Percentiles rank a stretch among this genome's conserved stretches.
These are phyloP conservation scores for Drosophila infuscata DNA, from an alignment of 2,888 invertebrate genomes.

Conservation along the genomic window DNA sequence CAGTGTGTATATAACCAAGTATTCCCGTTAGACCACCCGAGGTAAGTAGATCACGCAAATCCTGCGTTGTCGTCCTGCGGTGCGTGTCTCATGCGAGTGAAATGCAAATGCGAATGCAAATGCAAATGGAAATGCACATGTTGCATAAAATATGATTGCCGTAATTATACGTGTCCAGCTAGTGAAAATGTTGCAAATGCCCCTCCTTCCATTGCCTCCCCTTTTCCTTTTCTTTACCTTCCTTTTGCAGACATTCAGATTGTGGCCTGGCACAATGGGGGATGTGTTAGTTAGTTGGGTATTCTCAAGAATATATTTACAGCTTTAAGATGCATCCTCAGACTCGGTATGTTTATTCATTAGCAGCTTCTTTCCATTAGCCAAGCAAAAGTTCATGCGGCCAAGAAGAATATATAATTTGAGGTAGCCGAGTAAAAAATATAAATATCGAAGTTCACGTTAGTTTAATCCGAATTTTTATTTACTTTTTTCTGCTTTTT, in stretches of 20 bases:
- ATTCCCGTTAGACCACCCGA: background rate
- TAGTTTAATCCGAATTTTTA: background rate
- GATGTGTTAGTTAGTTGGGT: slow-evolving; percentile 4
- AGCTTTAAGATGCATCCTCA: background rate
- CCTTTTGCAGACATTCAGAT: slow-evolving; percentile 4
- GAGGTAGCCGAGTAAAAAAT: background rate
- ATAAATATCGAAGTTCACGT: background rate
- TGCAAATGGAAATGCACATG: slow-evolving; percentile 43
- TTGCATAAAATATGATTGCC: slow-evolving; percentile 59
- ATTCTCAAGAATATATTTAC: slow-evolving; percentile 7
- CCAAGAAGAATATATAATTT: background rate
- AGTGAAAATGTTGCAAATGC: slow-evolving; percentile 35
- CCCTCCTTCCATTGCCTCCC: background rate
- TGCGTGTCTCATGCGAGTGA: slow-evolving; percentile 51
- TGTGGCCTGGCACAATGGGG: slow-evolving; percentile 19
- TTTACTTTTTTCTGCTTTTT: background rate
- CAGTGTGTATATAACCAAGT: background rate
- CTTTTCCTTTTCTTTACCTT: no score
- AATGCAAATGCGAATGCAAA: slow-evolving; percentile 44
- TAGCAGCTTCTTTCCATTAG: background rate
- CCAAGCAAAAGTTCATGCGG: background rate
- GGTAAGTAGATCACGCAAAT: slow-evolving; percentile 48
- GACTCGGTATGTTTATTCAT: background rate
- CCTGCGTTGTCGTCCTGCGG: slow-evolving; percentile 20
- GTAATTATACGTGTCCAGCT: slow-evolving; percentile 48